A percentile compares a stretch with the other conserved stretches of the same genome.
Evolutionary conservation across 2,113 vertebrate species (phyloP).

Genomic region (Dascyllus trimaculatus): DNA sequence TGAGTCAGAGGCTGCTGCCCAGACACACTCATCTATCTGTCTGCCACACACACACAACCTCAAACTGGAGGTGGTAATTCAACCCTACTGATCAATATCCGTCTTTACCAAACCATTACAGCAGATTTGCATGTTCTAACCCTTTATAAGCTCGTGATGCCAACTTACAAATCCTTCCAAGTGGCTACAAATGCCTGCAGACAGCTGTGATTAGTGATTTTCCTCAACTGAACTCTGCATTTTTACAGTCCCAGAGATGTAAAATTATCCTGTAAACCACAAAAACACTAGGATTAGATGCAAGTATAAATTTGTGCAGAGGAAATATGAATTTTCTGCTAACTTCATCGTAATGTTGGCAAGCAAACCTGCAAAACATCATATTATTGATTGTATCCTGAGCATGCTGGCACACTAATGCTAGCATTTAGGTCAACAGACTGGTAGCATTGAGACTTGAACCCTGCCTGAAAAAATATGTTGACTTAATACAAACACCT

Average conservation of each 20-base stretch:
- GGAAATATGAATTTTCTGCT: neutral
- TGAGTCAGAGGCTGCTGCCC: slow-evolving; percentile 74
- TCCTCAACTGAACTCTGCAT: neutral
- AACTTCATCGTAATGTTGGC: neutral
- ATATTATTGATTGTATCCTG: neutral
- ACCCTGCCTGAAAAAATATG: neutral
- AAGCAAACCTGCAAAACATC: too few species aligned
- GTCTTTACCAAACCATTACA: neutral
- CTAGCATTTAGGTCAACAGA: neutral
- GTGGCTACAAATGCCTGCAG: neutral
- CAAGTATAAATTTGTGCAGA: neutral
- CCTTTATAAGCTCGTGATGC: neutral
- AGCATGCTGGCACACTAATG: neutral
- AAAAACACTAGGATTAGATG: neutral
- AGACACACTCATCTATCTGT: slow-evolving; percentile 31
- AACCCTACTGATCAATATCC: slow-evolving; percentile 35
- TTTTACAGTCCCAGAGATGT: too few species aligned
- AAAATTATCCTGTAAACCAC: too few species aligned
- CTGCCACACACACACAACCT: slow-evolving; percentile 10
- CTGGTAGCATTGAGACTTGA: neutral
- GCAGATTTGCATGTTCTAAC: neutral
- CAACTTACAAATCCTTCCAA: neutral
- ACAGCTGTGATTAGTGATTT: neutral
- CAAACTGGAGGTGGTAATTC: slow-evolving; percentile 15
- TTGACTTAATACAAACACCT: too few species aligned